Conservation (phyloP, 2,888 invertebrate species). For the Marasmarcha lunaedactyla region DNA sequence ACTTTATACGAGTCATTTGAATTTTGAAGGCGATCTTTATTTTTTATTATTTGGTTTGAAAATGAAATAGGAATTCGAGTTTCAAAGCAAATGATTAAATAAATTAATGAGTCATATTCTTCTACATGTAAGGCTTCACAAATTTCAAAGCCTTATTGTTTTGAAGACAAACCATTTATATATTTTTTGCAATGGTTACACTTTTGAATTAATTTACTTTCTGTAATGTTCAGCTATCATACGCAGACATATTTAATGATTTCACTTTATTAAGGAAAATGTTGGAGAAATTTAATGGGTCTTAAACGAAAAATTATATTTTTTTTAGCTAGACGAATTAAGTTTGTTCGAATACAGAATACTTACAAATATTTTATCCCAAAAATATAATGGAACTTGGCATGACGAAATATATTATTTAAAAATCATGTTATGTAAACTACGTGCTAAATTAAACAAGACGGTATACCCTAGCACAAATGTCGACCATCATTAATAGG, state of each 20-base stretch:
- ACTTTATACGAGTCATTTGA: background rate
- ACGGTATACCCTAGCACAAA: conserved; percentile 14
- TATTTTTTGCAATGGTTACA: conserved; percentile 42
- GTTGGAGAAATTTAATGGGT: conserved; percentile 14
- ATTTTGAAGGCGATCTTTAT: background rate
- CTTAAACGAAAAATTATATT: conserved; percentile 18
- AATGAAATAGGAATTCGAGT: background rate
- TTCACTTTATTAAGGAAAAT: conserved; percentile 12
- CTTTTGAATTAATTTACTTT: conserved; percentile 47
- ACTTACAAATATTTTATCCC: too few species aligned
- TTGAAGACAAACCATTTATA: conserved; percentile 30
- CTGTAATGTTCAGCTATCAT: conserved; percentile 38
- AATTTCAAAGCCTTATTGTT: conserved; percentile 34
- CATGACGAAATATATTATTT: background rate
- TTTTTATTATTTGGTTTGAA: background rate
- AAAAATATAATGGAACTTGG: too few species aligned
- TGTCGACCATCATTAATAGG: conserved; percentile 31
- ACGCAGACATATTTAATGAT: conserved; percentile 45
- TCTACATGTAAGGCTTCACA: conserved; percentile 30
- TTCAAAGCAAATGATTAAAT: background rate
- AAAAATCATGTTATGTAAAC: conserved; percentile 3
- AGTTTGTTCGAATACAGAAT: too few species aligned
- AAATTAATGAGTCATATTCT: background rate
- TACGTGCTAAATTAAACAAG: conserved; percentile 28
- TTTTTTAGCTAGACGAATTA: conserved; percentile 10